Evolutionary conservation across 2,797 vertebrate genomes (phyloP).

Genomic region (Tadarida brasiliensis): DNA sequence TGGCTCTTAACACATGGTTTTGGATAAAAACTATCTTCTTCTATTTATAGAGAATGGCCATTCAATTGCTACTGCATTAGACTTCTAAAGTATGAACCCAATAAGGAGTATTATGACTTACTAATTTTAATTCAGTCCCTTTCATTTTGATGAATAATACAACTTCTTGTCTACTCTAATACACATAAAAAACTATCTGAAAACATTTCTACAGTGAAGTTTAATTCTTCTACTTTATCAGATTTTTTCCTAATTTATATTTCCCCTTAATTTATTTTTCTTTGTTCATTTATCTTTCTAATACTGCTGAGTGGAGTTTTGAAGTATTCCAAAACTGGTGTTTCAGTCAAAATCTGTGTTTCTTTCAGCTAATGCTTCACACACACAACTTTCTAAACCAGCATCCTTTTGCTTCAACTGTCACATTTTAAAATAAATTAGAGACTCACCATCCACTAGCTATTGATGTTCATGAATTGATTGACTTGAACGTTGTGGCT

Average conservation of each 20-base stretch:
- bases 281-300: slow-evolving; percentile 60
- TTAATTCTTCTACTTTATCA: slow-evolving; percentile 66
- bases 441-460: slow-evolving; percentile 70
- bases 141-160: slow-evolving; percentile 82
- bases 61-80: slow-evolving; percentile 60
- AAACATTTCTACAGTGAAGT: slow-evolving; percentile 71
- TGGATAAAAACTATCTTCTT: not conserved
- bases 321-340: slow-evolving; percentile 37
- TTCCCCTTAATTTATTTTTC: slow-evolving; percentile 46
- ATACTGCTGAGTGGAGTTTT: slow-evolving; percentile 43
- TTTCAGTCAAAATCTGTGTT: slow-evolving; percentile 35
- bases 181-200: slow-evolving; percentile 80
- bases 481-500: slow-evolving; percentile 80
- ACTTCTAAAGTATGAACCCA: slow-evolving; percentile 74
- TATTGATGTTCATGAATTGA: slow-evolving; percentile 81
- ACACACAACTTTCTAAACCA: slow-evolving; percentile 49
- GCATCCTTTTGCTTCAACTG: slow-evolving; percentile 62
- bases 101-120: slow-evolving; percentile 78
- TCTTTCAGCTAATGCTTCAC: slow-evolving; percentile 65
- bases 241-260: slow-evolving; percentile 66
- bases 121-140: slow-evolving; percentile 79
- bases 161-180: slow-evolving; percentile 72
- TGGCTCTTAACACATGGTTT: slow-evolving; percentile 56
- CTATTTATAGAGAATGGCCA: slow-evolving; percentile 67
- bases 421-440: slow-evolving; percentile 75